These are phyloP conservation scores for Pseudomyrmex pallidus DNA, from an alignment of 1,140 invertebrate genomes.

Conservation along the genomic window DNA sequence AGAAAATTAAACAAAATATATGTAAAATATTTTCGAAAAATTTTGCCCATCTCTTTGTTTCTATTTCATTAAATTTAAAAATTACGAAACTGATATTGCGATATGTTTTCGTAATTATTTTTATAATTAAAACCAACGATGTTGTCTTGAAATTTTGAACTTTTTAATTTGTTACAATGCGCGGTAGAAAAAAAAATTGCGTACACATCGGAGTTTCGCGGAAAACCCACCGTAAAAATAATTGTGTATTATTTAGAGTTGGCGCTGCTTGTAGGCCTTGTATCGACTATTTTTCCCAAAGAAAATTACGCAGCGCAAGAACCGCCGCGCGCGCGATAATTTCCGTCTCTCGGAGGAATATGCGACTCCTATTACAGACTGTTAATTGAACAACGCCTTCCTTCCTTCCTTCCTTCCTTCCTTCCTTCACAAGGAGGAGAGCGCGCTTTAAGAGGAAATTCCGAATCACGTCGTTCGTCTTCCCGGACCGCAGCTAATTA, in stretches of 20 bases:
- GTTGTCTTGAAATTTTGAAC: not conserved
- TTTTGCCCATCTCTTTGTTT: not conserved
- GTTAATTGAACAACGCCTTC: conserved; percentile 60
- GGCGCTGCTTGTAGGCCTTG: not conserved
- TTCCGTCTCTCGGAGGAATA: conserved; percentile 36
- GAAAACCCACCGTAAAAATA: not conserved
- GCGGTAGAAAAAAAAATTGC: not conserved
- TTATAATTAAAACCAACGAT: not conserved
- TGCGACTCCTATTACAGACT: conserved; percentile 53
- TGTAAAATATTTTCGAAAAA: not conserved
- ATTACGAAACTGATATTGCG: not conserved
- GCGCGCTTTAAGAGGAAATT: conserved; percentile 33
- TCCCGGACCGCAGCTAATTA: conserved; percentile 29
- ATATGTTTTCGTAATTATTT: not conserved
- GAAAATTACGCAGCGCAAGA: conserved; percentile 5
- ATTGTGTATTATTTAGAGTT: not conserved
- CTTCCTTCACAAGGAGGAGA: not conserved
- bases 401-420: conserved; percentile 7
- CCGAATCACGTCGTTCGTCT: not conserved
- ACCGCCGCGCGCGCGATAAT: conserved; percentile 27
- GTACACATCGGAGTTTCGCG: not conserved
- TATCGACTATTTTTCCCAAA: conserved; percentile 18
- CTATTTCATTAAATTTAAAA: not conserved
- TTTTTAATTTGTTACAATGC: not conserved
- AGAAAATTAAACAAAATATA: not conserved